Conservation (phyloP, 1,140 invertebrate genomes). For the Aphidius ervi region DNA sequence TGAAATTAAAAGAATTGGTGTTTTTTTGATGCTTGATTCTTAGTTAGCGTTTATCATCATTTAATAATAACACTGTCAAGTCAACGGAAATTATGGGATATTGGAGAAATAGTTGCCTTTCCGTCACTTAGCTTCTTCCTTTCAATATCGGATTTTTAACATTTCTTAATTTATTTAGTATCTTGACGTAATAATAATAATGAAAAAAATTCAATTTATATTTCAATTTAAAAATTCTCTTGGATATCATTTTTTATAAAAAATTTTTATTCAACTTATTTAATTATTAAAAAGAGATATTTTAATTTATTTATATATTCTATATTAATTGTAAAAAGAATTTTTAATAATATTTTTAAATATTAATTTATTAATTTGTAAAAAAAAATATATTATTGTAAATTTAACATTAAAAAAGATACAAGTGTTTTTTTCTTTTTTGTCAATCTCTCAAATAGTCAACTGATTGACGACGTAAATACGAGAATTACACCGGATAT, state of each 20-base stretch:
- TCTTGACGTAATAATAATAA: background rate
- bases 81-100: conserved; percentile 41
- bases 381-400: background rate
- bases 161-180: too few species aligned
- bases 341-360: too few species aligned
- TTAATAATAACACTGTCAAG: background rate
- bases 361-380: background rate
- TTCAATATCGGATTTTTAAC: conserved; percentile 13
- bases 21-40: too few species aligned
- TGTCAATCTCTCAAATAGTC: conserved; percentile 1
- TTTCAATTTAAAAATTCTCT: too few species aligned
- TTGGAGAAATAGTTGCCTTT: conserved; percentile 42
- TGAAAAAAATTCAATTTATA: background rate
- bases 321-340: too few species aligned
- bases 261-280: too few species aligned
- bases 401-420: conserved; percentile 1
- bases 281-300: too few species aligned
- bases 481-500: conserved; percentile 22
- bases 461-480: conserved; percentile 11
- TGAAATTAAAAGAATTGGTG: too few species aligned
- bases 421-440: background rate
- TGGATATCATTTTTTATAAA: too few species aligned
- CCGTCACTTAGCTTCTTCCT: conserved; percentile 25
- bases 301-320: too few species aligned
- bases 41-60: background rate